Conservation (phyloP, 2,888 invertebrate genomes). For the Neoascia interrupta region DNA sequence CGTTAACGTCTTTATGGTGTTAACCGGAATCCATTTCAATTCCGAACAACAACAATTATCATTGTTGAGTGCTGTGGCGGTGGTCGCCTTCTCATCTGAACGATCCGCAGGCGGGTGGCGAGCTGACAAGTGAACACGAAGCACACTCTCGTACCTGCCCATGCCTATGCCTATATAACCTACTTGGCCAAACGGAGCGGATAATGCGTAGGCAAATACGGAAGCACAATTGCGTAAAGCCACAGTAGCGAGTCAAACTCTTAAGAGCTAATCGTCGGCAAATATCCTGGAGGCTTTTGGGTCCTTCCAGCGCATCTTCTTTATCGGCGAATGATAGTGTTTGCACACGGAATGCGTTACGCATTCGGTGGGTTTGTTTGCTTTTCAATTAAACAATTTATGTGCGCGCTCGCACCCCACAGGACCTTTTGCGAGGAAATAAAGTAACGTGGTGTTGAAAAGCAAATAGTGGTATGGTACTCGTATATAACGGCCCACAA, state of each 20-base stretch:
- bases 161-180: too few relatives aligned
- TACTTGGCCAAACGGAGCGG: conserved; percentile 63
- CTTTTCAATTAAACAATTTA: conserved; percentile 69
- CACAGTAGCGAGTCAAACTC: conserved; percentile 63
- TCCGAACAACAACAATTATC: conserved; percentile 64
- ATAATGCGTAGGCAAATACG: conserved; percentile 68
- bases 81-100: conserved; percentile 51
- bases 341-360: conserved; percentile 1
- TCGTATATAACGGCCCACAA: too few relatives aligned
- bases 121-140: conserved; percentile 61
- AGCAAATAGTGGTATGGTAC: conserved; percentile 19
- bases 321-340: conserved; percentile 41
- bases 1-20: conserved; percentile 68
- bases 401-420: conserved; percentile 40
- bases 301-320: conserved; percentile 27
- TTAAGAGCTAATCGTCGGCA: conserved; percentile 71
- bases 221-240: conserved; percentile 68
- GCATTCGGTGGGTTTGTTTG: conserved; percentile 60
- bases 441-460: conserved; percentile 39
- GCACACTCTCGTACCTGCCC: conserved; percentile 34
- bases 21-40: conserved; percentile 69
- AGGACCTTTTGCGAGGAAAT: conserved; percentile 12
- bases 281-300: conserved; percentile 70
- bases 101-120: conserved; percentile 52
- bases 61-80: too few relatives aligned